A percentile compares a stretch with the other conserved stretches of the same genome.
Conservation (phyloP, 2,888 invertebrate species). For the Leucoptera coffeella region DNA sequence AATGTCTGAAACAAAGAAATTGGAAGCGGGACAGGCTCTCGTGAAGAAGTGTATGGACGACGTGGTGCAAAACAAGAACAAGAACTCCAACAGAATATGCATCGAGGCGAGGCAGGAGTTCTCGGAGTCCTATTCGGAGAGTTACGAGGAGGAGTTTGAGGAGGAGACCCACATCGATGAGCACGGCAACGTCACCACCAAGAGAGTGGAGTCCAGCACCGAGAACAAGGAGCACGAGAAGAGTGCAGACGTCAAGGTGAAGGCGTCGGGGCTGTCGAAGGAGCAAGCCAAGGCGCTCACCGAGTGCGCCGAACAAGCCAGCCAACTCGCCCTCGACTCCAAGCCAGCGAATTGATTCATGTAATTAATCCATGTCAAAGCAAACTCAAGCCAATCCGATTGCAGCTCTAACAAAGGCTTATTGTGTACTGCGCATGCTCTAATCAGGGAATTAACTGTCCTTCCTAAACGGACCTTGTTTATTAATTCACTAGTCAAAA, state of each 20-base stretch:
- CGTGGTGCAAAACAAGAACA: slow-evolving; percentile 28
- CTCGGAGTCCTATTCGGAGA: slow-evolving; percentile 36
- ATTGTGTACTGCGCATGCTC: too few species aligned
- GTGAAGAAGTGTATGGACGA: slow-evolving; percentile 46
- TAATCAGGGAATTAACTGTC: too few species aligned
- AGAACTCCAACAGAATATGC: slow-evolving; percentile 32
- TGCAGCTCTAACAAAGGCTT: too few species aligned
- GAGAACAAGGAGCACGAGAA: slow-evolving; percentile 44
- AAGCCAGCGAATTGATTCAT: slow-evolving; percentile 36
- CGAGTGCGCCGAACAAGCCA: slow-evolving; percentile 42
- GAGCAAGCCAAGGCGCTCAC: slow-evolving; percentile 43
- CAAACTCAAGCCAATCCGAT: too few species aligned
- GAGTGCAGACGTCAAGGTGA: slow-evolving; percentile 43
- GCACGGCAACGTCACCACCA: slow-evolving; percentile 36
- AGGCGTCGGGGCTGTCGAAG: slow-evolving; percentile 37
- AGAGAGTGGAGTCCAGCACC: slow-evolving; percentile 37
- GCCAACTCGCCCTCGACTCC: slow-evolving; percentile 41
- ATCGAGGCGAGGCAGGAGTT: slow-evolving; percentile 47
- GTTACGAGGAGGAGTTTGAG: slow-evolving; percentile 45
- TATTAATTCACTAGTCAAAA: too few species aligned
- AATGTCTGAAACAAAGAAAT: slow-evolving; percentile 33
- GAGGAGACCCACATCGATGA: slow-evolving; percentile 43
- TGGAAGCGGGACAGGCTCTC: slow-evolving; percentile 39
- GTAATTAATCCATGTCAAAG: too few species aligned
- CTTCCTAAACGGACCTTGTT: too few species aligned